These are phyloP conservation scores for Hipparchia sbordonii DNA, from an alignment of 2,888 invertebrate species.

Conservation along the genomic window DNA sequence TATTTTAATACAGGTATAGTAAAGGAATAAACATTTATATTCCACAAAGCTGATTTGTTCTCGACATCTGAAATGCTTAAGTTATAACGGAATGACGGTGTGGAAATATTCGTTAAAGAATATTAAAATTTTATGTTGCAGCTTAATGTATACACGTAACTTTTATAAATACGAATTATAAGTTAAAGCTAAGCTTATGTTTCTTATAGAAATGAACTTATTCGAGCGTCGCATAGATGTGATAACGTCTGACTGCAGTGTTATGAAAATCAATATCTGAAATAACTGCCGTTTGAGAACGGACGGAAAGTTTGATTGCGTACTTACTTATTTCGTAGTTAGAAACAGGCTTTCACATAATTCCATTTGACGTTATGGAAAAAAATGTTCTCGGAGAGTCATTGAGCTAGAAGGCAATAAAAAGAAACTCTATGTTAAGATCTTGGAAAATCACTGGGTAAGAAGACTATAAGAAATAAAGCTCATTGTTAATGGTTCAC, in stretches of 20 bases:
- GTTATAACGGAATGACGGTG: constrained; percentile 18
- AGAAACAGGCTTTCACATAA: too few relatives aligned
- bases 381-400: too few relatives aligned
- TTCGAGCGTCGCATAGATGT: background rate
- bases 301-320: too few relatives aligned
- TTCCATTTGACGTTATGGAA: too few relatives aligned
- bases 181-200: background rate
- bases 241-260: background rate
- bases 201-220: background rate
- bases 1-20: background rate
- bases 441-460: too few relatives aligned
- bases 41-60: constrained; percentile 15
- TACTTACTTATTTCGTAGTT: too few relatives aligned
- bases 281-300: background rate
- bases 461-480: too few relatives aligned
- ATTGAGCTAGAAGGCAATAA: too few relatives aligned
- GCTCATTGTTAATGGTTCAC: too few relatives aligned
- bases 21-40: constrained; percentile 7
- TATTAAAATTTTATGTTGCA: background rate
- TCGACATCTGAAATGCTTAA: constrained; percentile 18
- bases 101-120: background rate
- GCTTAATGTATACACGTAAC: background rate
- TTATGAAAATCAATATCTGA: background rate
- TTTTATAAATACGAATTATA: background rate
- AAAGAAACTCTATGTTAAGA: too few relatives aligned